phyloP scores from a whole-genome alignment of 2,113 vertebrate species.

The Corythornis madagascariensis region DNA sequence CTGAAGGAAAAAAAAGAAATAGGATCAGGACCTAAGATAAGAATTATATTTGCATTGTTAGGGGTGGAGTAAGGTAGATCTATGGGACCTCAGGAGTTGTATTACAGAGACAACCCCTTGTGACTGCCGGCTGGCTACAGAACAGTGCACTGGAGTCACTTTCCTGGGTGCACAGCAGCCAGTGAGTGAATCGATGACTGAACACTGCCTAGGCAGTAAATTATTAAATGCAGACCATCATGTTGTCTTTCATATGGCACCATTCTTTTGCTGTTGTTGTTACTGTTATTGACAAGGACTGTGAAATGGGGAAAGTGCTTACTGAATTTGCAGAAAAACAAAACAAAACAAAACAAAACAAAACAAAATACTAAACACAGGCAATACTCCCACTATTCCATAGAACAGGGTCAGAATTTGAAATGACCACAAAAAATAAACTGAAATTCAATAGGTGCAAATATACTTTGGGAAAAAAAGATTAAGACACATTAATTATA shows the following conservation, averaged over 20 bases:
- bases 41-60: not conserved
- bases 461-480: not conserved
- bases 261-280: not conserved
- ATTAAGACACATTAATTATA: not conserved
- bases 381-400: not conserved
- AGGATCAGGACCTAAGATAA: not conserved
- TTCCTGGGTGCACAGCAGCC: not conserved
- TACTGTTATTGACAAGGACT: not conserved
- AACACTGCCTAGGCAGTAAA: fast-evolving
- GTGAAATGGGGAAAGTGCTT: not conserved
- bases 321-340: not conserved
- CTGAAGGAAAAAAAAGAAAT: not conserved
- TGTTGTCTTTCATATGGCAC: not conserved
- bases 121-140: not conserved
- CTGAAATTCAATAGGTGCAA: not conserved
- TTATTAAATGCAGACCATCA: not conserved
- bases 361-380: not conserved
- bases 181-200: not conserved
- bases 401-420: not conserved
- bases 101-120: not conserved
- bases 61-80: not conserved
- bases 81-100: not conserved
- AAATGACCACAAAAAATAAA: not conserved
- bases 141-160: fast-evolving
- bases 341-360: not conserved